Evolutionary conservation across 2,113 vertebrate species (phyloP).

Genomic region (Meriones unguiculatus): DNA sequence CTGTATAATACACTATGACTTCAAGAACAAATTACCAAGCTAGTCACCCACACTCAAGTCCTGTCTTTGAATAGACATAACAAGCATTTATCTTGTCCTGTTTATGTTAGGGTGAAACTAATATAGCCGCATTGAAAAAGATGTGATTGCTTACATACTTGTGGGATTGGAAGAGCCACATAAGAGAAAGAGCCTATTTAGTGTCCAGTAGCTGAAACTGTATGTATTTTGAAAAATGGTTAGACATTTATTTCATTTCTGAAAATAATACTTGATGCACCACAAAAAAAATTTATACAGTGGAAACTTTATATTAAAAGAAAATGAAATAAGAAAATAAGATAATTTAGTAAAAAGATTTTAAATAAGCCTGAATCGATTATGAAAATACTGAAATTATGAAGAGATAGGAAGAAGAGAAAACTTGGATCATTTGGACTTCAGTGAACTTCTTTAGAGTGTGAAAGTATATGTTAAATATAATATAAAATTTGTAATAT

Average conservation of each 20-base stretch:
- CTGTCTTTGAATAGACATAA: neutral
- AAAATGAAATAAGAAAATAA: neutral
- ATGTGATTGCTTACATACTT: neutral
- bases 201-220: neutral
- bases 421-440: neutral
- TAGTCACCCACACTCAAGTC: neutral
- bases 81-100: neutral
- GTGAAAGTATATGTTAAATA: neutral
- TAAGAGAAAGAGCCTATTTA: neutral
- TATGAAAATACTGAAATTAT: neutral
- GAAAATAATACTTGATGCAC: neutral
- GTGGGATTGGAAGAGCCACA: neutral
- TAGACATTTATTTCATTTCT: neutral
- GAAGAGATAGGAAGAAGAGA: neutral
- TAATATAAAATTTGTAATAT: neutral
- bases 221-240: neutral
- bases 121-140: neutral
- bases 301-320: neutral
- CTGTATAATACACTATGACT: neutral
- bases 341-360: neutral
- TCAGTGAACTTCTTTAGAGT: neutral
- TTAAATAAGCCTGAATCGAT: neutral
- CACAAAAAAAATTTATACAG: neutral
- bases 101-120: neutral
- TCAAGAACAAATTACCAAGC: neutral